Conservation (phyloP, 2,797 vertebrate genomes). For the Cyclura pinguis region DNA sequence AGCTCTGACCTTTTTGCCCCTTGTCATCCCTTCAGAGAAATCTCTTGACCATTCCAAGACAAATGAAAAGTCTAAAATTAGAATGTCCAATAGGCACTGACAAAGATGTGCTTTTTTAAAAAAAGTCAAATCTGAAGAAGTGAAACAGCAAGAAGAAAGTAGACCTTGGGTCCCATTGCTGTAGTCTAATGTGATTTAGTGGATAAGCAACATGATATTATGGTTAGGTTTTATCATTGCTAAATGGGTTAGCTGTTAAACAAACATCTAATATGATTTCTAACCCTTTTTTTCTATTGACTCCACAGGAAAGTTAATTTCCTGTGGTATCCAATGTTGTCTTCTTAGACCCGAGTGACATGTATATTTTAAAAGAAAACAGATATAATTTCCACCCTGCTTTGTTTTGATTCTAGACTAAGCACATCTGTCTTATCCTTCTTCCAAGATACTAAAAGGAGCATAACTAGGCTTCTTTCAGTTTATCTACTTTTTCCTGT, state of each 20-base stretch:
- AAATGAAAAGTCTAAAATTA: slow-evolving; percentile 49
- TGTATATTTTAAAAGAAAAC: not conserved
- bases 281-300: slow-evolving; percentile 51
- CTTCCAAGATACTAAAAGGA: not conserved
- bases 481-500: not conserved
- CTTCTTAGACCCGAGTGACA: slow-evolving; percentile 46
- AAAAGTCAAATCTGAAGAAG: slow-evolving; percentile 19
- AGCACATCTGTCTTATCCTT: not conserved
- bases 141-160: slow-evolving; percentile 20
- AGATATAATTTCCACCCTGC: slow-evolving; percentile 35
- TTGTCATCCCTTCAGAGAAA: slow-evolving; percentile 41
- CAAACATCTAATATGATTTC: slow-evolving; percentile 55
- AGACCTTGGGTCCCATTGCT: slow-evolving; percentile 39
- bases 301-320: slow-evolving; percentile 53
- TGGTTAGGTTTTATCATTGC: slow-evolving; percentile 49
- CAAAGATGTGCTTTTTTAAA: not conserved
- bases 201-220: slow-evolving; percentile 52
- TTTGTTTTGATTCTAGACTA: slow-evolving; percentile 44
- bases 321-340: not conserved
- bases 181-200: slow-evolving; percentile 54
- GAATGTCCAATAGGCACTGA: slow-evolving; percentile 4
- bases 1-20: slow-evolving; percentile 25
- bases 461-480: not conserved
- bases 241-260: slow-evolving; percentile 62
- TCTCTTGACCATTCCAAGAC: slow-evolving; percentile 51